Conservation (phyloP, 2,888 invertebrate genomes). For the Girardia tigrina region DNA sequence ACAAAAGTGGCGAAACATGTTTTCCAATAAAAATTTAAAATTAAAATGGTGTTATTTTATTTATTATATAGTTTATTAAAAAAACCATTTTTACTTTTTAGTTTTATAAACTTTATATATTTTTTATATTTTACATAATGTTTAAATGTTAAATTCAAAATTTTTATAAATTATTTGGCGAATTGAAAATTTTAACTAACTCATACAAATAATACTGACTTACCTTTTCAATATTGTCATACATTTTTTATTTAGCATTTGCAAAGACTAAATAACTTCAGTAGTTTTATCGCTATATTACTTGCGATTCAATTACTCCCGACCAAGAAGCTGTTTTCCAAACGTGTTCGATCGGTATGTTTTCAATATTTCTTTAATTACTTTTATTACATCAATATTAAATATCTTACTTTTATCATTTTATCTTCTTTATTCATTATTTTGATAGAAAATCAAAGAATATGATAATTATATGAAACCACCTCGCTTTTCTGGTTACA, state of each 20-base stretch:
- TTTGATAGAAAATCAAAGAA: not conserved
- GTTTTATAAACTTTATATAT: too few species aligned
- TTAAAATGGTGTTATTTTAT: too few species aligned
- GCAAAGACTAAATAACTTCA: not conserved
- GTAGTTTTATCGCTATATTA: not conserved
- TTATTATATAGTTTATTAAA: too few species aligned
- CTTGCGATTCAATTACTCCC: not conserved
- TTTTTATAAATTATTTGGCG: too few species aligned
- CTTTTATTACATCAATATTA: not conserved
- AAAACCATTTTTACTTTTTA: too few species aligned
- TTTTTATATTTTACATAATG: too few species aligned
- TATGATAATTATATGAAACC: slow-evolving; percentile 23
- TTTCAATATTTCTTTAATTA: not conserved
- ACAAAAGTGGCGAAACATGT: too few species aligned
- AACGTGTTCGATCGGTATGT: not conserved
- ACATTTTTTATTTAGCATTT: not conserved
- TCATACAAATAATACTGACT: too few species aligned
- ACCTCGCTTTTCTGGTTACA: not conserved
- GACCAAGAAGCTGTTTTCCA: not conserved
- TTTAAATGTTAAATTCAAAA: too few species aligned
- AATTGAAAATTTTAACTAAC: too few species aligned
- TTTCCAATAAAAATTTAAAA: too few species aligned
- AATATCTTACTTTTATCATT: not conserved
- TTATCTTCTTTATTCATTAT: not conserved
- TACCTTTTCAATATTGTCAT: too few species aligned